phyloP scores from a whole-genome alignment of 1,140 invertebrate genomes.

The Tetramorium parvispinum region DNA sequence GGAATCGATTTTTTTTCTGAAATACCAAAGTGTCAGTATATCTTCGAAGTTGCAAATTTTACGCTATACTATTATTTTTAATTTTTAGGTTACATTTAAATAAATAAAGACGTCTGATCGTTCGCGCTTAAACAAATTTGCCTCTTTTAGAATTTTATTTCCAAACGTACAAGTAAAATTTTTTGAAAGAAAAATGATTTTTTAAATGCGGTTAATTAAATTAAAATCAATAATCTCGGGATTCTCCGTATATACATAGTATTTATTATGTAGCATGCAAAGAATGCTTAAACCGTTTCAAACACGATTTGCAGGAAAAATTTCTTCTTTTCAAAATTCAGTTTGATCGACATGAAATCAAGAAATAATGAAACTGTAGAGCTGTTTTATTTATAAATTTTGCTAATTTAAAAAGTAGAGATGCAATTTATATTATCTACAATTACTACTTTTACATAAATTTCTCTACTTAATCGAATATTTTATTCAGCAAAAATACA shows the following conservation, averaged over 20 bases:
- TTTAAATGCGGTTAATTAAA: not conserved
- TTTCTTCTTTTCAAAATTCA: constrained; percentile 20
- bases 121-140: not conserved
- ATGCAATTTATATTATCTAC: not conserved
- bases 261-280: not conserved
- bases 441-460: not conserved
- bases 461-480: constrained; percentile 9
- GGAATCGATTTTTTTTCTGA: not conserved
- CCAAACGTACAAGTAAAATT: not conserved
- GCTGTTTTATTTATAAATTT: not conserved
- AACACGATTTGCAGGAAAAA: not conserved
- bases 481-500: constrained; percentile 2
- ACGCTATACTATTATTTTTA: not conserved
- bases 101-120: not conserved
- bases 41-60: not conserved
- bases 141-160: not conserved
- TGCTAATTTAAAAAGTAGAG: not conserved
- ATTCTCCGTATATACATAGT: not conserved
- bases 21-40: not conserved
- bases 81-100: not conserved
- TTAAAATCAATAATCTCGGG: not conserved
- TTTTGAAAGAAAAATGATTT: not conserved
- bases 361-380: not conserved
- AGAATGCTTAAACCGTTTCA: not conserved
- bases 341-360: constrained; percentile 25